Conservation (phyloP, 2,113 vertebrate species). For the Theristicus caerulescens region DNA sequence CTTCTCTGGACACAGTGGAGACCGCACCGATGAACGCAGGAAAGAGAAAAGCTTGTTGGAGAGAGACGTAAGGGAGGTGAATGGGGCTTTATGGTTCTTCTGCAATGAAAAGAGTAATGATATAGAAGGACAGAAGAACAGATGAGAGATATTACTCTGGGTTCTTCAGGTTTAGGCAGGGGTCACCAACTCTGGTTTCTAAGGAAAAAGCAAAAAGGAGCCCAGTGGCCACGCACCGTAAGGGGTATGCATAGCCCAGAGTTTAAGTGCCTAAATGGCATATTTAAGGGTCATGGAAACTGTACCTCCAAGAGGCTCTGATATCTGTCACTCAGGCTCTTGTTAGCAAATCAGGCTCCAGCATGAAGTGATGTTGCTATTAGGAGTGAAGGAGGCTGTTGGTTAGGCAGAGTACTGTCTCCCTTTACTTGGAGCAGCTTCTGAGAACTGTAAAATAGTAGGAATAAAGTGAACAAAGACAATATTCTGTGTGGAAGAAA, state of each 20-base stretch:
- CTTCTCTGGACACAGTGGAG: background rate
- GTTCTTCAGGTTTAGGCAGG: background rate
- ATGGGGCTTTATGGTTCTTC: background rate
- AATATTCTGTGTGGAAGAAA: background rate
- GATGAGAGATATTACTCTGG: background rate
- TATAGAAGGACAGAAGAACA: background rate
- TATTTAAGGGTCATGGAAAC: background rate
- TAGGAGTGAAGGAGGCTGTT: background rate
- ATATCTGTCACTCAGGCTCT: background rate
- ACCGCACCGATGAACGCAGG: background rate
- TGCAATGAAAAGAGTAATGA: background rate
- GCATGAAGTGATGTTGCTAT: background rate
- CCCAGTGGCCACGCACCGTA: background rate
- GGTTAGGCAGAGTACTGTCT: background rate
- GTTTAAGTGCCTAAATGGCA: background rate
- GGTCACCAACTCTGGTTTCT: background rate
- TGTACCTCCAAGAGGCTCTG: background rate
- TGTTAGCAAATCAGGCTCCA: background rate
- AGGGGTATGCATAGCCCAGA: background rate
- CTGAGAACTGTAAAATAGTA: background rate
- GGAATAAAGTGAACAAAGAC: background rate
- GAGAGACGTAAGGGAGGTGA: background rate
- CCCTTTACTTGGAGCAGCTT: background rate
- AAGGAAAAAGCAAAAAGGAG: background rate
- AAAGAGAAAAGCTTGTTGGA: background rate